phyloP scores from a whole-genome alignment of 2,113 vertebrate genomes.

The Oryzias curvinotus region DNA sequence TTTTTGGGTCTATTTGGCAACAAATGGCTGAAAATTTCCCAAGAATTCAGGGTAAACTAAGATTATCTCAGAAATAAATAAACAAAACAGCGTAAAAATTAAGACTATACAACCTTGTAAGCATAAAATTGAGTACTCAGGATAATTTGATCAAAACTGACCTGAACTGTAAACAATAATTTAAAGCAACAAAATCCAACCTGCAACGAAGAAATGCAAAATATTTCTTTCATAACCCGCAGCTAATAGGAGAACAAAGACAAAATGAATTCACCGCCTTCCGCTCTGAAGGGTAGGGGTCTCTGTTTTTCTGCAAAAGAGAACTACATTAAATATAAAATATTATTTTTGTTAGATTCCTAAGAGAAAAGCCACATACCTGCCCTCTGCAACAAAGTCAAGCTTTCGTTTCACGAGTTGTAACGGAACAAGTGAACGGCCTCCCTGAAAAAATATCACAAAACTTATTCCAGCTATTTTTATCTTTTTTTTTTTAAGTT shows the following conservation, averaged over 20 bases:
- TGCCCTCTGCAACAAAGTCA: slow-evolving; percentile 53
- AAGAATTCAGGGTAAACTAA: too few species aligned
- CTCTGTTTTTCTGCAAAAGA: slow-evolving; percentile 44
- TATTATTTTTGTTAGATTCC: too few species aligned
- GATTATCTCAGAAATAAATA: too few species aligned
- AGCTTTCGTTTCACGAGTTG: slow-evolving; percentile 65
- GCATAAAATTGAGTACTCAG: too few species aligned
- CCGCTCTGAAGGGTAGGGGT: not conserved
- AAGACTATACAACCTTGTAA: too few species aligned
- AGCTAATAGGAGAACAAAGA: too few species aligned
- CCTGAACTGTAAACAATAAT: too few species aligned
- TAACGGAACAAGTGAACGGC: not conserved
- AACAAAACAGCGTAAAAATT: too few species aligned
- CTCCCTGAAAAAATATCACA: slow-evolving; percentile 33
- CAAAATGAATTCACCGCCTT: slow-evolving; percentile 2
- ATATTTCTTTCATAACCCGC: not conserved
- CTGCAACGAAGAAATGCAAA: not conserved
- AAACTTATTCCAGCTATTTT: not conserved
- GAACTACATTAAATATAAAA: not conserved
- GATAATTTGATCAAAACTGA: too few species aligned
- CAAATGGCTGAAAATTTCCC: not conserved
- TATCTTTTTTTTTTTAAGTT: too few species aligned
- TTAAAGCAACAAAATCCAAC: too few species aligned
- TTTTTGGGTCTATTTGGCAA: not conserved
- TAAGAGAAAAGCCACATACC: slow-evolving; percentile 22